phyloP scores from a whole-genome alignment of 2,888 invertebrate species.

The Melitaea athalia region DNA sequence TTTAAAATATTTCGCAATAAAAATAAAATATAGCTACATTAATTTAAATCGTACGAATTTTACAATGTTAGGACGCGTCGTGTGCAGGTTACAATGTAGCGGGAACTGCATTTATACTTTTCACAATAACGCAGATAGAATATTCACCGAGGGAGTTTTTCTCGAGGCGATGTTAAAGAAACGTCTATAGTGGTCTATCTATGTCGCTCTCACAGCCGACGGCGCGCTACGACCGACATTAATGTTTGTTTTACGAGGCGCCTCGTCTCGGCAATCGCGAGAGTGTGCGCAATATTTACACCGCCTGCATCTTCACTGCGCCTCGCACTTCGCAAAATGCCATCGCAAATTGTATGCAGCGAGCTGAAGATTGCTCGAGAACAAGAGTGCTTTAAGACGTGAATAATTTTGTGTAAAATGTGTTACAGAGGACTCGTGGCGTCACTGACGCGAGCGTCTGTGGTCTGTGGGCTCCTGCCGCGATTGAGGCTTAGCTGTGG shows the following conservation, averaged over 20 bases:
- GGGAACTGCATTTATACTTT: too few relatives aligned
- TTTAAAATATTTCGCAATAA: too few relatives aligned
- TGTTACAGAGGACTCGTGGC: constrained; percentile 3
- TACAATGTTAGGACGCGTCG: too few relatives aligned
- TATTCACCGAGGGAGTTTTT: not conserved
- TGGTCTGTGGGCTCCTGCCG: not conserved
- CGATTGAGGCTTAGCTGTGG: not conserved
- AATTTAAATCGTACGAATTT: too few relatives aligned
- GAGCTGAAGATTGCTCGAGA: constrained; percentile 11
- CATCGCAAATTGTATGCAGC: constrained; percentile 9
- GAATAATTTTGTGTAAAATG: constrained; percentile 13
- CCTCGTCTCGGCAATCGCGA: constrained; percentile 4
- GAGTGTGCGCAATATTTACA: constrained; percentile 9
- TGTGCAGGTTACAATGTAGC: too few relatives aligned
- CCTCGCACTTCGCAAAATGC: constrained; percentile 14
- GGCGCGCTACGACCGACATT: not conserved
- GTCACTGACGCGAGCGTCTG: not conserved
- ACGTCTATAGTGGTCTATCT: not conserved
- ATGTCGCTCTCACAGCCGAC: not conserved
- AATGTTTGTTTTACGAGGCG: constrained; percentile 14
- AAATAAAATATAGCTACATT: too few relatives aligned
- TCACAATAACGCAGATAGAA: not conserved
- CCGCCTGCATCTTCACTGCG: constrained; percentile 13
- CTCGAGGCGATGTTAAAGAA: not conserved
- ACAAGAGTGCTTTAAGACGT: constrained; percentile 13